phyloP scores from a whole-genome alignment of 37 sponge, comb jelly and placozoan species.

The Chondrosia reniformis region DNA sequence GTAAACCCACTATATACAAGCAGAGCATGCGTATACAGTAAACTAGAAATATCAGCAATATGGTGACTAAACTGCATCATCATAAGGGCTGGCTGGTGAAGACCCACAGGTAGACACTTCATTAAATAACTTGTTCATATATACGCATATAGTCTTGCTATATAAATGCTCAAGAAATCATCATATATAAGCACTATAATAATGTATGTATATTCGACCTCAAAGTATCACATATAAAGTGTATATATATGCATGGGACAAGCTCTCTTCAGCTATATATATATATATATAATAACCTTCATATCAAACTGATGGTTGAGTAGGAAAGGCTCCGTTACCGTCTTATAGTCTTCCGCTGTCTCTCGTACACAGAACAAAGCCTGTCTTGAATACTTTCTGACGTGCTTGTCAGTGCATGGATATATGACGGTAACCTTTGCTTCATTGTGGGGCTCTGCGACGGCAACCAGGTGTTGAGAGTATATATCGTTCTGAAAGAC shows the following conservation, averaged over 20 bases:
- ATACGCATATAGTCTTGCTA: too few species aligned
- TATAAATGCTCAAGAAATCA: too few species aligned
- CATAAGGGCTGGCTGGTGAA: neutral
- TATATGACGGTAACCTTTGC: constrained; percentile 66
- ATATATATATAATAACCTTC: constrained; percentile 32
- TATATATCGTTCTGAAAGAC: constrained; percentile 88
- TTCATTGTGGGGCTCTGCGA: constrained; percentile 13
- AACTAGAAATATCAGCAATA: neutral
- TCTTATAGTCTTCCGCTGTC: constrained; percentile 72
- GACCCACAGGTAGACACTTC: too few species aligned
- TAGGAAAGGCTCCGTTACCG: constrained; percentile 72
- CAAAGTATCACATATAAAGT: too few species aligned
- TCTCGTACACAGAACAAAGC: constrained; percentile 59
- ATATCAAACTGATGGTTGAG: constrained; percentile 50
- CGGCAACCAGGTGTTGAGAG: constrained; percentile 50
- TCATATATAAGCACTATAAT: too few species aligned
- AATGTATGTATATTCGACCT: too few species aligned
- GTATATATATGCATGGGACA: too few species aligned
- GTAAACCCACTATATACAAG: constrained; percentile 82
- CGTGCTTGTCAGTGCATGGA: constrained; percentile 91
- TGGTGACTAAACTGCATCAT: neutral
- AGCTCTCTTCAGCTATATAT: neutral
- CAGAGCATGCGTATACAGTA: neutral
- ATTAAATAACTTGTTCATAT: too few species aligned
- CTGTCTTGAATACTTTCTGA: constrained; percentile 78